Base-by-base conservation (phyloP, 2,113 vertebrate species). In the Gadus macrocephalus region DNA sequence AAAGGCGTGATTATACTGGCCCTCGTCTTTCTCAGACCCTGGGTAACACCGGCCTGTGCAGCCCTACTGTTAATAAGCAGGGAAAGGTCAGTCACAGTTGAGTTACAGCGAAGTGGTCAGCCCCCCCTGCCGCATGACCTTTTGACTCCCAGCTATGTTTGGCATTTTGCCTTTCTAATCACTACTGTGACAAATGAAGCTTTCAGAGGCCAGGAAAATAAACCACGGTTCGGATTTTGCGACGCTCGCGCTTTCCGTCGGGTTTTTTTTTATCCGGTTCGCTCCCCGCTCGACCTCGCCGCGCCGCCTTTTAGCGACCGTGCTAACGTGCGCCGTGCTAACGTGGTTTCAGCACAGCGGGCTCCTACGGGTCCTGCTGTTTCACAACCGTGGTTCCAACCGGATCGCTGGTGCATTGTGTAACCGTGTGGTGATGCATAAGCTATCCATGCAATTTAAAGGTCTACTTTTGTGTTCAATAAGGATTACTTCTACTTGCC, bases 101-200 rank as follows among this genome's bases (percentile, higher is more conserved):
- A 93, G 87, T 89, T 91, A 90, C 86, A 90, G 88, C 89, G 86
- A 87, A 91, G 87, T 87, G 89, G 90, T 91, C 89, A 89, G 87
- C 84, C 88, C 89, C 88, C 89, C 92, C 92, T 69, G 83, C 89
- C 88, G 91, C 78, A 90, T 91, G 90, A 93, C 92, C 92, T 93
- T 93, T 49, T 92, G 90, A 91, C 90, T 90, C 86, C 78, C 90
- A 91, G 90, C 89, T 90, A 91, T 90, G 88, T 90, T 89, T 93
- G 92, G 91, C 91, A 92, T 93, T 93, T 93, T 87, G 91, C 58
- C 71, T 87, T 87, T 90, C 89, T 92, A 90, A 93, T 91, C 88
- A 75, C 83, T 79, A 83, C 85, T 81, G 88, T 90, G 90, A 91
- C 90, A 90, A 92, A 91, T 92, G 84, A 81, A 78, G 87, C 87